Base-by-base conservation (phyloP, 2,797 vertebrate genomes). In the Galagoides demidoff region DNA sequence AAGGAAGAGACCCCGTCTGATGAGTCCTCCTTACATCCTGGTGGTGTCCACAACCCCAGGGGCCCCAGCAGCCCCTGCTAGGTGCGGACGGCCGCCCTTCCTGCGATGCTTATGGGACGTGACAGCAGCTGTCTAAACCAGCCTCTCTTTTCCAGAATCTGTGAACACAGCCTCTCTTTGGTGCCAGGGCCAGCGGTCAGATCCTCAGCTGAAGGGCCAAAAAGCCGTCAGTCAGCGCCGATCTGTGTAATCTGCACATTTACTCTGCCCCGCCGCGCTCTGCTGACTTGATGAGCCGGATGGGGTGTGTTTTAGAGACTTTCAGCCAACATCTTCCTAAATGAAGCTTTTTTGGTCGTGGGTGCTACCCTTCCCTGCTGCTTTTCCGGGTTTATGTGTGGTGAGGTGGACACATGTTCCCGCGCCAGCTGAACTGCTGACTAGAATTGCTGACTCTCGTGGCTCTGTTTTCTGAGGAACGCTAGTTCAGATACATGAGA, bases 1-100 rank as follows among this genome's bases (percentile, higher is more conserved):
- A 97, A 97, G 84, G 23, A 45, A 22, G n/a, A 66, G 83, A 95
- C 89, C 57, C 17, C 20, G 55, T 73, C 68, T 89, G 94, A 95
- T 96, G 89, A 94, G 96, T 82, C 66, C 68, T 90, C 64, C 79
- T 92, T 16, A 37, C 27, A 61, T 63, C 7, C 29, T 70, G 29
- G 29, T 57, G 4, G 29, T 27, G 12, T 89, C 90, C 87, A 11
- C 52, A 37, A 78, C 20, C n/a, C 0, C 1, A 11, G 39, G 92
- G 71, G 12, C 7, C 16, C 23, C 19, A 91, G 64, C 57, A 34
- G 43, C 34, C 74, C 34, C 23, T 0, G 25, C 37, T 37, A 79
- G 71, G 81, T 43, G 49, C 2, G 0, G 4, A n/a, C 0, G 10
- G 22, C 4, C 22, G 1, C 37, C 90, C 23, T 66, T 92, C 55